These are phyloP conservation scores for Aix galericulata DNA, from an alignment of 2,113 vertebrate genomes.

Conservation along the genomic window DNA sequence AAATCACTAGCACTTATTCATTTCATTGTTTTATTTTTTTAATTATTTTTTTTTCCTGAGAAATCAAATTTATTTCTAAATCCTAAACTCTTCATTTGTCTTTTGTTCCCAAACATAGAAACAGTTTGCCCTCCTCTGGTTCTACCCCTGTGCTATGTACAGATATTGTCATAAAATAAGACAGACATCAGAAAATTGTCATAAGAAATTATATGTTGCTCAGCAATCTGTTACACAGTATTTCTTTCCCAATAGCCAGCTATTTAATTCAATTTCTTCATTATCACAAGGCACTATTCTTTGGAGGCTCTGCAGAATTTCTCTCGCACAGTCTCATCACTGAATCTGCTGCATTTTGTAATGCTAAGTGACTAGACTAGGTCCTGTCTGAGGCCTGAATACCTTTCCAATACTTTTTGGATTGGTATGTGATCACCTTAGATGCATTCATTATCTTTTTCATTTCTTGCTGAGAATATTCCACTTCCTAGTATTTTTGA, in stretches of 20 bases:
- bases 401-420: neutral
- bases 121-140: neutral
- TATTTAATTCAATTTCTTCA: neutral
- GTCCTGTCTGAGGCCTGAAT: neutral
- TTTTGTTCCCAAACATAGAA: neutral
- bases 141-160: neutral
- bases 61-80: neutral
- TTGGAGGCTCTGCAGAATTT: neutral
- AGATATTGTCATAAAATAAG: neutral
- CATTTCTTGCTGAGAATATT: neutral
- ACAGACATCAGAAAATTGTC: neutral
- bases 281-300: neutral
- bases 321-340: neutral
- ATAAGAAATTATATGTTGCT: neutral
- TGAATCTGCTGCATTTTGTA: neutral
- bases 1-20: neutral
- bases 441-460: neutral
- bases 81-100: neutral
- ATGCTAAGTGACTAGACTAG: no score
- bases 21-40: neutral
- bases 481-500: neutral
- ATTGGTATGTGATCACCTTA: rapidly evolving
- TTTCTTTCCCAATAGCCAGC: neutral
- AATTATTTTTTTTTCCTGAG: neutral
- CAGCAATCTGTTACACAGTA: neutral